Evolutionary conservation across 2,113 vertebrate species (phyloP).

Genomic region (Neopipo cinnamomea): DNA sequence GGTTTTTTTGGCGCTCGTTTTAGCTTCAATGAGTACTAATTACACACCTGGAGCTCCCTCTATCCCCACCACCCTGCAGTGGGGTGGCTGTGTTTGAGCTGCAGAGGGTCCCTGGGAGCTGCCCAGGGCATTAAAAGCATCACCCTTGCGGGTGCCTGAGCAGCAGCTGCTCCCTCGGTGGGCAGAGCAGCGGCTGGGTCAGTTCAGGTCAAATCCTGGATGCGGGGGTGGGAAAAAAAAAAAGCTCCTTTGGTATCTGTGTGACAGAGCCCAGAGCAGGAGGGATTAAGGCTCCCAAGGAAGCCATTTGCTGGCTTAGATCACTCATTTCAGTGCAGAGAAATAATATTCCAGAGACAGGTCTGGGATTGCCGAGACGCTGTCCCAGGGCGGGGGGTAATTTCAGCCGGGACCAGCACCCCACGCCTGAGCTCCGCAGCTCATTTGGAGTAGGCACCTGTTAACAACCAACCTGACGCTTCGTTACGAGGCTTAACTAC

Average conservation of each 20-base stretch:
- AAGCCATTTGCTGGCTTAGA: neutral
- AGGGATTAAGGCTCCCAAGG: conserved; percentile 26
- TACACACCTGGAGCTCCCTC: neutral
- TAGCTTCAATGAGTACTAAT: neutral
- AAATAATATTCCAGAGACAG: neutral
- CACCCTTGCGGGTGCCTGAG: neutral
- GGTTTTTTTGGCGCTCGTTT: neutral
- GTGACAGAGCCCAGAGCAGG: neutral
- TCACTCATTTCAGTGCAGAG: neutral
- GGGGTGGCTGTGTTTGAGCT: neutral
- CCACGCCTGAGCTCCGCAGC: neutral
- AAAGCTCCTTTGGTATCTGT: neutral
- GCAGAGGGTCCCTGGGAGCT: neutral
- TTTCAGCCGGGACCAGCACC: neutral
- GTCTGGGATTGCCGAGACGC: neutral
- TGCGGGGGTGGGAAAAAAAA: neutral
- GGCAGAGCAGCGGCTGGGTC: neutral
- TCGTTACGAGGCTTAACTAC: fast-evolving
- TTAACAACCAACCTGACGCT: fast-evolving
- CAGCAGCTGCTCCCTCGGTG: neutral
- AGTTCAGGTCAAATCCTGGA: neutral
- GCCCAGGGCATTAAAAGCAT: neutral
- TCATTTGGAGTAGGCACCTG: neutral
- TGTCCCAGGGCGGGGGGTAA: neutral
- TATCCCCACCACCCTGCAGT: neutral